Base-by-base conservation (phyloP, 1,140 invertebrate genomes). In the Drosophila biarmipes region DNA sequence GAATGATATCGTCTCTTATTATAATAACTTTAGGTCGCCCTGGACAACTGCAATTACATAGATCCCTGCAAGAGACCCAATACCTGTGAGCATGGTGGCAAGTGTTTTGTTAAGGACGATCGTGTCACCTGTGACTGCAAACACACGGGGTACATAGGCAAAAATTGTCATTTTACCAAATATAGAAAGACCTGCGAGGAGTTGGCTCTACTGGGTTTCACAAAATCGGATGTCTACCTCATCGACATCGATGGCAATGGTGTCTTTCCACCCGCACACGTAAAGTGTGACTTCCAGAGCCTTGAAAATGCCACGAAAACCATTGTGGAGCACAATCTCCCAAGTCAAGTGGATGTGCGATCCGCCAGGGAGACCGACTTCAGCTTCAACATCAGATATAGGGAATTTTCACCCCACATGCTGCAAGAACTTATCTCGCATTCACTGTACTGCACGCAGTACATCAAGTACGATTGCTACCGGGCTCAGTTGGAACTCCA, bases 201-300 rank as follows among this genome's bases (percentile, higher is more conserved):
- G 89, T 91, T 98, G 45, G 97, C 97, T 11, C 93, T 98, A 4
- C 92, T 98, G 6, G 95, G 95, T 21, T 97, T 97, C 79, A 97
- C 95, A 0, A 95, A 97, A 80, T 96, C 97, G 38, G 97, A 98
- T 74, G 96, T 98, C 0, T 98, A 98, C 87, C 93, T 96, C 29
- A 97, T 98, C 64, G 98, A 98, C 82, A 97, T 98, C 57, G 98
- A 99, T 92, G 97, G 97, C 2, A 98, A 98, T 91, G 98, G 98
- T 0, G 95, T 95, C 55, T 97, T 98, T 82, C 96, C 97, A 24
- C 97, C 97, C 0, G 96, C 96, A 4, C 95, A 97, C 79, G 97
- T 98, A 0, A 96, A 96, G 76, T 99, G 98, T 90, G 96, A 98
- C 81, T 98, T 98, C 89, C 96, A 97, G 80, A 96, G 95, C 17